Conservation (phyloP, 2,113 vertebrate species). For the Scophthalmus maximus region DNA sequence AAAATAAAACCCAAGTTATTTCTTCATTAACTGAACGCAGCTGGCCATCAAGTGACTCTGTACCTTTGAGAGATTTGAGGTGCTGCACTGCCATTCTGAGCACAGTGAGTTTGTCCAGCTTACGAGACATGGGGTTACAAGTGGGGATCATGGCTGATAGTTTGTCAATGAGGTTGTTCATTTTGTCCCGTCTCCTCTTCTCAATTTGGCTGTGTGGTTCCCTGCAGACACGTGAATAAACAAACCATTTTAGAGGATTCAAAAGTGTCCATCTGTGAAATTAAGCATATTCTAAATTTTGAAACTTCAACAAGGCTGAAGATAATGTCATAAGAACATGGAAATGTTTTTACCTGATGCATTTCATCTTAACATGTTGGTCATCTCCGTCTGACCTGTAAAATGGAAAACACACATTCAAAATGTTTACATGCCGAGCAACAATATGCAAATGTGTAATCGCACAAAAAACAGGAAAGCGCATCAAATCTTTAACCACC, state of each 20-base stretch:
- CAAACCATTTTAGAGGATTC: background rate
- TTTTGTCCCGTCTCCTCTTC: constrained; percentile 93
- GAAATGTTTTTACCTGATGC: constrained; percentile 84
- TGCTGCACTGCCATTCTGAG: constrained; percentile 93
- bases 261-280: background rate
- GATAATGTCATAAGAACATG: background rate
- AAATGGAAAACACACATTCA: constrained; percentile 32
- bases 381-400: constrained; percentile 89
- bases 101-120: constrained; percentile 94
- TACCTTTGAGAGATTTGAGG: constrained; percentile 91
- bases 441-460: background rate
- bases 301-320: background rate
- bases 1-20: too few relatives aligned
- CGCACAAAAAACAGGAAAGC: background rate
- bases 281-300: background rate
- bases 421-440: background rate
- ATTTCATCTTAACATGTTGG: constrained; percentile 88
- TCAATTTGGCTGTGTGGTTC: constrained; percentile 96
- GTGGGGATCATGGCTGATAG: constrained; percentile 93
- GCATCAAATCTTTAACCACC: too few relatives aligned
- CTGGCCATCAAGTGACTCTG: background rate
- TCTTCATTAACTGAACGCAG: too few relatives aligned
- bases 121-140: constrained; percentile 89
- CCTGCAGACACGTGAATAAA: constrained; percentile 68
- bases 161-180: constrained; percentile 93